Conservation (phyloP, 2,888 invertebrate genomes). For the Noctua pronuba region DNA sequence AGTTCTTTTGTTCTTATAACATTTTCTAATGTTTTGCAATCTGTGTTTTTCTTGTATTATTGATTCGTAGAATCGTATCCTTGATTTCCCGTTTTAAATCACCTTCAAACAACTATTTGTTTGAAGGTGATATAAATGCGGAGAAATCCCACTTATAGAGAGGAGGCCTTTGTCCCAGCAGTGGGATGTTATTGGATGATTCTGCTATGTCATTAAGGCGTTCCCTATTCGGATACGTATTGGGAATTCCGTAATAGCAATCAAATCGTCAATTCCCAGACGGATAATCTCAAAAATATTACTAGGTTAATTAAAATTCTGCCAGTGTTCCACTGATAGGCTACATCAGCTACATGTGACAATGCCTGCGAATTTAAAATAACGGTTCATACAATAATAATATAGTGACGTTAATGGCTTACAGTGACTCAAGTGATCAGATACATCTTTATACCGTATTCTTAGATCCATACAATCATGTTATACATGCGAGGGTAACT, state of each 20-base stretch:
- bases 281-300: conserved; percentile 6
- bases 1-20: background rate
- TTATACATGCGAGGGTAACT: background rate
- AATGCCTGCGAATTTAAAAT: conserved; percentile 40
- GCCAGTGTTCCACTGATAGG: conserved; percentile 33
- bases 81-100: background rate
- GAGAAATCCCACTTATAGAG: background rate
- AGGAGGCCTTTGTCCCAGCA: background rate
- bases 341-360: conserved; percentile 44
- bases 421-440: conserved; percentile 45
- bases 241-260: background rate
- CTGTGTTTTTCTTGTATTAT: background rate
- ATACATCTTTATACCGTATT: conserved; percentile 35
- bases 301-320: conserved; percentile 53
- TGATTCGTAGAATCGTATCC: background rate
- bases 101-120: background rate
- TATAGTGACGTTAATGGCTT: conserved; percentile 42
- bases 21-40: background rate
- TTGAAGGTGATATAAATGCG: background rate
- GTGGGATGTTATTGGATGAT: background rate
- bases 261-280: background rate
- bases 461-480: conserved; percentile 16
- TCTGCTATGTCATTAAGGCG: background rate
- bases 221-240: no score
- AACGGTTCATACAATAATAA: conserved; percentile 57